Base-by-base conservation (phyloP, 1,140 invertebrate genomes). In the Brachionus koreanus region DNA sequence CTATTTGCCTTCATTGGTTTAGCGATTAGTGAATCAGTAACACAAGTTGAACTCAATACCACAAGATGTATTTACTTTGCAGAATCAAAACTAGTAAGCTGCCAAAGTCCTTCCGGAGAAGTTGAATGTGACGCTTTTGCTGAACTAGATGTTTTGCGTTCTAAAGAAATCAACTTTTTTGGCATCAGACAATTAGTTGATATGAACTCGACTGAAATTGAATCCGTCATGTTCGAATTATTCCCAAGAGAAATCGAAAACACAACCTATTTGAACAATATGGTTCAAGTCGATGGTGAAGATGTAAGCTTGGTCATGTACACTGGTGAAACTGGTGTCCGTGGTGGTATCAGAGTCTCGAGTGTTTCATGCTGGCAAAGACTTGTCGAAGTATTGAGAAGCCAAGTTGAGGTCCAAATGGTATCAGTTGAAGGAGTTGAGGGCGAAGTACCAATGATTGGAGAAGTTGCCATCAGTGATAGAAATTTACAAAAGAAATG, bases 101-200 rank as follows among this genome's bases (percentile, higher is more conserved):
- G 74, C 19, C 74, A 61, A n/a, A 43, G 74, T 6, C 10, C 37
- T n/a, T 19, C 29, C 2, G 74, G 74, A 37, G 65, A 74, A 49
- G 76, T 79, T 43, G 76, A 79, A 57, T 79, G 76, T n/a, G 49
- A 79, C 19, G 76, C 49, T 79, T 57, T 79, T 19, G 12, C 6
- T 16, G 49, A 79, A 25, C 37, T 79, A 9, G 6, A 13, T 12
- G 49, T 10, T 25, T 25, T 61, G 3, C 2, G 25, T 5, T 57
- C 49, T 19, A 39, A 52, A 23, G 7, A 19, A 33, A 29, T 79
- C 49, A 79, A 61, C 49, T 37, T 79, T 57, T 61, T 63, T 23
- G 76, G 76, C 33, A 57, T 79, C 33, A 42, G 49, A 16, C 46
- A 61, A 42, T 37, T 79, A 61, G 49, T 19, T 61, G 35, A 61